phyloP scores from a whole-genome alignment of 2,888 invertebrate species.

The Caenorhabditis virilis region DNA sequence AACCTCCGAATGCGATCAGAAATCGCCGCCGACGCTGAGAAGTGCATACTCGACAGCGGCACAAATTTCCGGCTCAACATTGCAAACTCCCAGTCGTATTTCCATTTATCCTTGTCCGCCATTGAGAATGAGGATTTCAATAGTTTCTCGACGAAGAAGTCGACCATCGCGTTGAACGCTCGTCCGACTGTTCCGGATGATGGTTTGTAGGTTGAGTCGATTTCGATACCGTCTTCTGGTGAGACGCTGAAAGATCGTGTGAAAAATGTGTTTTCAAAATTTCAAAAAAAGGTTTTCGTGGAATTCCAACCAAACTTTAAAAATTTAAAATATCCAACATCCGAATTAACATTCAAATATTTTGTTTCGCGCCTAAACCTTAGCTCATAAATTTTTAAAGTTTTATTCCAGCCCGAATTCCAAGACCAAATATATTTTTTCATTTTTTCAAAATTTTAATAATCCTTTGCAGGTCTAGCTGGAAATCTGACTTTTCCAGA shows the following conservation, averaged over 20 bases:
- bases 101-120: conserved; percentile 36
- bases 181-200: conserved; percentile 42
- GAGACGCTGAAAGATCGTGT: conserved; percentile 46
- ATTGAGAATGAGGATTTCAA: conserved; percentile 22
- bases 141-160: conserved; percentile 41
- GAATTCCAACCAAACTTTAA: neutral
- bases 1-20: conserved; percentile 34
- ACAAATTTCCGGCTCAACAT: conserved; percentile 24
- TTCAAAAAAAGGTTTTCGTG: neutral
- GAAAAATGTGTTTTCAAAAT: neutral
- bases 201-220: conserved; percentile 48
- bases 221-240: conserved; percentile 47
- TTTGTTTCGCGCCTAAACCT: no score
- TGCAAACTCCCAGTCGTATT: conserved; percentile 48
- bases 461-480: no score
- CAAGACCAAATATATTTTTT: no score
- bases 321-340: neutral
- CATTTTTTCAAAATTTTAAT: no score
- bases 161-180: conserved; percentile 24
- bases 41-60: conserved; percentile 40
- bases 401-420: no score
- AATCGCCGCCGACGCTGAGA: conserved; percentile 26
- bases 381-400: no score
- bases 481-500: no score
- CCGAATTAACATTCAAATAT: neutral